Conservation (phyloP, 2,888 invertebrate genomes). For the Gymnocheta viridis region DNA sequence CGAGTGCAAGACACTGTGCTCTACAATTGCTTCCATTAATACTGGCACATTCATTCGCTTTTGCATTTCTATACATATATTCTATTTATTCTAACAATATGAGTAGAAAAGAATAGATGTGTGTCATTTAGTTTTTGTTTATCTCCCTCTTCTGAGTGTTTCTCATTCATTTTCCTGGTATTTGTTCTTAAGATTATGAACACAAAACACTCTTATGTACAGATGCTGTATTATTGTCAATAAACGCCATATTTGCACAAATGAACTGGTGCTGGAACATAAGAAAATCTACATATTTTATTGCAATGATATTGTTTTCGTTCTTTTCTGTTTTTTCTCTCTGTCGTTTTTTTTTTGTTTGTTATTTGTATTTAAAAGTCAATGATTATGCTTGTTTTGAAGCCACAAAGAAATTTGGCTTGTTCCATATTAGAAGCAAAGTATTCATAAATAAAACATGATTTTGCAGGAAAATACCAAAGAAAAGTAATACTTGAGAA, state of each 20-base stretch:
- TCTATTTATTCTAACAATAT: slow-evolving; percentile 21
- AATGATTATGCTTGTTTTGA: slow-evolving; percentile 73
- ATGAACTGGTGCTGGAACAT: neutral
- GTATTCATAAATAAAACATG: slow-evolving; percentile 3
- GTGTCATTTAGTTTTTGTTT: neutral
- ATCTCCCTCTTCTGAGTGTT: slow-evolving; percentile 8
- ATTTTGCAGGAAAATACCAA: slow-evolving; percentile 4
- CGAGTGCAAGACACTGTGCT: neutral
- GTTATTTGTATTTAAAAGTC: slow-evolving; percentile 73
- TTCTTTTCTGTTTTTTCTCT: neutral
- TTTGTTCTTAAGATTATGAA: slow-evolving; percentile 60
- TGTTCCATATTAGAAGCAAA: slow-evolving; percentile 15
- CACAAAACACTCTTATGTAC: slow-evolving; percentile 52
- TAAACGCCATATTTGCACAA: slow-evolving; percentile 27
- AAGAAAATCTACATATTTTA: slow-evolving; percentile 75
- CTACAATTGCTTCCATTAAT: slow-evolving; percentile 22
- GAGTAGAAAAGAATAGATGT: slow-evolving; percentile 3
- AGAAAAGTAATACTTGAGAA: neutral
- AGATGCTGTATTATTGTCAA: slow-evolving; percentile 45
- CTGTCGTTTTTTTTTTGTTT: neutral
- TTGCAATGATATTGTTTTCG: slow-evolving; percentile 70
- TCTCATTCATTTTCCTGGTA: slow-evolving; percentile 43
- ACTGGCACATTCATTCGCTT: slow-evolving; percentile 21
- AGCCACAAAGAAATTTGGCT: slow-evolving; percentile 25
- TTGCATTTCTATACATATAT: neutral